Percentiles rank a stretch among this genome's conserved stretches.
Evolutionary conservation across 2,888 invertebrate genomes (phyloP).

Genomic region (Homarus gammarus): DNA sequence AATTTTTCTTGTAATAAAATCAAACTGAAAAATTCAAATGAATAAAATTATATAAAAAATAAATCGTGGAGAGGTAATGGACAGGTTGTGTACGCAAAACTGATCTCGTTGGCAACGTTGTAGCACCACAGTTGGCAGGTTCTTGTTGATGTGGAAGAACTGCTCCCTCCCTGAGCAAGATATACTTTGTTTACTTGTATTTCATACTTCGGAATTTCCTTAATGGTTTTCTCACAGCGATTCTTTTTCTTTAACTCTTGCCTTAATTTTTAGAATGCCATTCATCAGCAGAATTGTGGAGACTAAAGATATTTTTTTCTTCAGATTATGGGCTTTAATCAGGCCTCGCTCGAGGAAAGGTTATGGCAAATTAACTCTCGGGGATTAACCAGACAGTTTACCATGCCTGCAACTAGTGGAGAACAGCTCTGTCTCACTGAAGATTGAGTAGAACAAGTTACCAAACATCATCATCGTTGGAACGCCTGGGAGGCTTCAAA

Average conservation of each 20-base stretch:
- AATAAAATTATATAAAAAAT: not conserved
- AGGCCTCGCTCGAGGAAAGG: too few species aligned
- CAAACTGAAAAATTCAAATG: not conserved
- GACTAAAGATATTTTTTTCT: too few species aligned
- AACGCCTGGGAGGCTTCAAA: too few species aligned
- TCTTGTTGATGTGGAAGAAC: not conserved
- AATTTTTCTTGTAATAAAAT: not conserved
- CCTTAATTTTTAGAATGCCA: not conserved
- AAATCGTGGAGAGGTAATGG: too few species aligned
- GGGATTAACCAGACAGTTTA: too few species aligned
- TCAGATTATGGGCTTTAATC: too few species aligned
- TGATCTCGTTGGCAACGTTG: not conserved
- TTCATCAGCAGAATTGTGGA: not conserved
- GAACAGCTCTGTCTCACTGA: too few species aligned
- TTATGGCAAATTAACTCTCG: too few species aligned
- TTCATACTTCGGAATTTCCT: conserved; percentile 6
- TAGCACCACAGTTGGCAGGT: not conserved
- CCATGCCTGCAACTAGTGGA: too few species aligned
- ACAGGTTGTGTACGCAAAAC: not conserved
- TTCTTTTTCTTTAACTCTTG: not conserved
- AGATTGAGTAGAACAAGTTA: too few species aligned
- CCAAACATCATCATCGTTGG: too few species aligned
- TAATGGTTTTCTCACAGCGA: not conserved
- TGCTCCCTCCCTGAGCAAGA: not conserved
- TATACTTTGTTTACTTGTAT: conserved; percentile 3